Evolutionary conservation across 2,113 vertebrate genomes (phyloP), one percentile per base, ranked within the genome.

Genomic region (Ranitomeya imitator): DNA sequence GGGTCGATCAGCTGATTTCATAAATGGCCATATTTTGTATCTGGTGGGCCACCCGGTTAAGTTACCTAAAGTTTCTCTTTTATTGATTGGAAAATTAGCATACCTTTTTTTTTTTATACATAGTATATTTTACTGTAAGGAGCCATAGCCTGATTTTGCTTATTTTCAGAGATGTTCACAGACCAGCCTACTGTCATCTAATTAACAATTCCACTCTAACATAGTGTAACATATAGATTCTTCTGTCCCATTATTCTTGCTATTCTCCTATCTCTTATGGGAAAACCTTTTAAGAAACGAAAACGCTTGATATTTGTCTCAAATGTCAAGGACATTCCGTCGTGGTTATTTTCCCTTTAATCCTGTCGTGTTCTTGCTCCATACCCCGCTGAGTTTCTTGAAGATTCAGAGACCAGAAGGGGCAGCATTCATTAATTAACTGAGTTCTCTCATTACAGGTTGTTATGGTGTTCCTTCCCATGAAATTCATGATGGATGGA

Each of bases 401-500:
- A 83, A 85, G 61, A 79, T 90, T 86, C 86, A 88, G 60, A 88
- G 21, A 88, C 90, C 11, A 1, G 76, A 79, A 91, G 88, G 92
- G 21, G 45, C 15, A 65, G 91, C 91, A 91, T 90, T 65, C 21
- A 69, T 91, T 89, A 84, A 88, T 93, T 11, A 91, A 13, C 82
- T 18, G n/a, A 85, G 0, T 69, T 93, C 0, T 92, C 89, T 93
- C 92, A 76, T 90, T 93, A 31, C 91, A 99, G 98, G 98, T 96
- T 99, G 98, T 93, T 99, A 99, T 79, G 98, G 98, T 80, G 93
- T 99, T 85, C 93, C 95, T 89, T 94, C 95, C 89, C 93, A 95
- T 26, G 95, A 97, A 87, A 93, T 97, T 89, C 90, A 81, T 23
- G 92, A 94, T 55, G 94, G 93, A 87, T 99, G 98, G 98, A 94